Percentiles rank a stretch among this genome's conserved stretches.
phyloP scores from a whole-genome alignment of 2,113 vertebrate genomes.

The Oreochromis aureus region DNA sequence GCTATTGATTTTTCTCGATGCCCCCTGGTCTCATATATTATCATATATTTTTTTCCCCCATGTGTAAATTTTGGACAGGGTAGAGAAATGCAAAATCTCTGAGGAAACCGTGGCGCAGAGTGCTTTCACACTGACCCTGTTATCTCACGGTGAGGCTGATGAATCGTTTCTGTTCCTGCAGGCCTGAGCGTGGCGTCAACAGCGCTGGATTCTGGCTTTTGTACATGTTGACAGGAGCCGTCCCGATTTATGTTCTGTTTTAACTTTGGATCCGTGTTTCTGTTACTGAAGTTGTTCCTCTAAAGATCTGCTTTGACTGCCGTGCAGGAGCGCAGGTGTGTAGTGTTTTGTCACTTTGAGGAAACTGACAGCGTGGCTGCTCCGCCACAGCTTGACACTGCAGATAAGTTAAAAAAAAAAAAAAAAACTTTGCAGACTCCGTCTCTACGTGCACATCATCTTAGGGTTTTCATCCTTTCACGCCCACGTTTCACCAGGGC shows the following conservation, averaged over 20 bases:
- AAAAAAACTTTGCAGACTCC: neutral
- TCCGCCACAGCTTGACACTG: neutral
- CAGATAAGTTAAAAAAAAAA: neutral
- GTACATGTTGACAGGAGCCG: neutral
- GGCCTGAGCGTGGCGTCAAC: neutral
- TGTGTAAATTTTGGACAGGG: constrained; percentile 24
- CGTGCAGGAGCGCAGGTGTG: neutral
- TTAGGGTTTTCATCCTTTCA: neutral
- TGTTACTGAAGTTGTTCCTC: neutral
- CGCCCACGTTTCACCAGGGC: neutral
- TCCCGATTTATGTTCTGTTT: neutral
- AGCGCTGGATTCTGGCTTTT: neutral
- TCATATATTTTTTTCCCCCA: constrained; percentile 15
- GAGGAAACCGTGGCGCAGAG: neutral
- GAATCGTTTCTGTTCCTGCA: neutral
- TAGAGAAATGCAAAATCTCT: constrained; percentile 1
- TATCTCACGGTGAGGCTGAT: neutral
- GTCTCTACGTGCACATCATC: neutral
- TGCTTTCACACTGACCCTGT: constrained; percentile 16
- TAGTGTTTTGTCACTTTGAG: constrained; percentile 5
- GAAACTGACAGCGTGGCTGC: neutral
- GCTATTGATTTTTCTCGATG: constrained; percentile 51
- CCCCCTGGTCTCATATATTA: constrained; percentile 34
- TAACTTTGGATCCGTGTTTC: neutral
- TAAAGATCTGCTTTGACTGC: constrained; percentile 3